phyloP scores from a whole-genome alignment of 2,888 invertebrate species.

The Perizoma affinitatum region DNA sequence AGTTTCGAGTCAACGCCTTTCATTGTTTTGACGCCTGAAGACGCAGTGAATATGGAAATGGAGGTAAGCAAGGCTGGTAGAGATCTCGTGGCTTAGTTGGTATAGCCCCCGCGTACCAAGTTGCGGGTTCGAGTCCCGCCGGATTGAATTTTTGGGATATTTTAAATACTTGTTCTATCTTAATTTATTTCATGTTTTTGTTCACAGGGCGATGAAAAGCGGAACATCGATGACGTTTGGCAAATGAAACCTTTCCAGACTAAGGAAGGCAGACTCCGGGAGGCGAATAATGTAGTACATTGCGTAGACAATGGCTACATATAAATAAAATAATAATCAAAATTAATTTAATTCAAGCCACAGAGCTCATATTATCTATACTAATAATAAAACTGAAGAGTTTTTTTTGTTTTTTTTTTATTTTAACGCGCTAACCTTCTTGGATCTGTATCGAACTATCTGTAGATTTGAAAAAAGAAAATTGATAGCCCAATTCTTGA shows the following conservation, averaged over 20 bases:
- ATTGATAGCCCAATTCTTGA: too few relatives aligned
- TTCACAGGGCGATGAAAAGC: slow-evolving; percentile 77
- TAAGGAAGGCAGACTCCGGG: slow-evolving; percentile 82
- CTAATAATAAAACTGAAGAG: too few relatives aligned
- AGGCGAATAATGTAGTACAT: slow-evolving; percentile 87
- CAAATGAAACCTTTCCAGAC: slow-evolving; percentile 84
- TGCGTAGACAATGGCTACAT: slow-evolving; percentile 86
- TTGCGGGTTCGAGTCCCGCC: too few relatives aligned
- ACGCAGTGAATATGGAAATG: slow-evolving; percentile 79
- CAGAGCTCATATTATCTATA: too few relatives aligned
- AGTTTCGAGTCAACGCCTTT: slow-evolving; percentile 85
- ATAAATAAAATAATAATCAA: slow-evolving; percentile 44
- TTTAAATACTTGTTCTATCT: too few relatives aligned
- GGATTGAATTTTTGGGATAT: too few relatives aligned
- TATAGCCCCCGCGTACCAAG: too few relatives aligned
- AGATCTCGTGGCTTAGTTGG: too few relatives aligned
- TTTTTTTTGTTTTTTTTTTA: too few relatives aligned
- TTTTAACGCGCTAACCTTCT: too few relatives aligned
- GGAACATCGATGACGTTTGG: slow-evolving; percentile 87
- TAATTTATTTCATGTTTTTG: neutral
- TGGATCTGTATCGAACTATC: too few relatives aligned
- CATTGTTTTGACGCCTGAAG: slow-evolving; percentile 81
- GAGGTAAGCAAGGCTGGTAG: slow-evolving; percentile 11
- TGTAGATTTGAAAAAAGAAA: too few relatives aligned
- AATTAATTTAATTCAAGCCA: neutral